Evolutionary conservation across 2,113 vertebrate species (phyloP), one percentile per base, ranked within the genome.

Genomic region (Petromus typicus): DNA sequence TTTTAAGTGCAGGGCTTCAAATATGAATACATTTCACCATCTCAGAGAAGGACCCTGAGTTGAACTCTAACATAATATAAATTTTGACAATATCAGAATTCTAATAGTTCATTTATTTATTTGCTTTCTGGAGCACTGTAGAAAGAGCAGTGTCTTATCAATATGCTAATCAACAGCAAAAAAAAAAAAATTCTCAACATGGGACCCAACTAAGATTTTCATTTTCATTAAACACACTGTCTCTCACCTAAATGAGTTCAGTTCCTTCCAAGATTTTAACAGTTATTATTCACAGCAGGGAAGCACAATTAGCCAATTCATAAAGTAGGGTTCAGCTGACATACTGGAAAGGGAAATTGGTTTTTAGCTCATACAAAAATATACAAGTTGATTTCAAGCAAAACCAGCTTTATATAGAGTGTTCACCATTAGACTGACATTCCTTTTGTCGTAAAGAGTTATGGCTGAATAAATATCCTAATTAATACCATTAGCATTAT

Each of bases 1-100:
- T 97, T 97, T 93, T 64, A 96, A 71, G 18, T 43, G 56, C 73
- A 96, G 79, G 93, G 25, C 7, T 96, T 93, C 94, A 90, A 93
- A 75, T 98, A 40, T 64, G 34, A 98, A 97, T 95, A 91, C 16
- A 82, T 7, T 61, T 22, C 32, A n/a, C 66, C 83, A 56, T 91
- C 83, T 93, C 71, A 96, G 75, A 93, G 14, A 88, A 34, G 71
- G 92, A 90, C 48, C 78, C 91, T 86, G 92, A 93, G 51, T 30
- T 95, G 43, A 43, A 63, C 51, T 91, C 73, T 93, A 89, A 88
- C 18, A 45, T 16, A 95, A 45, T 73, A 90, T 75, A 95, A 93
- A 94, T 17, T 67, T 40, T 91, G 27, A 92, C 64, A 86, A 48
- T 73, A 82, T 86, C 63, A 40, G 34, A 96, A 94, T 97, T 96